Conservation (phyloP, 1,140 invertebrate genomes). For the Catajapyx aquilonaris region DNA sequence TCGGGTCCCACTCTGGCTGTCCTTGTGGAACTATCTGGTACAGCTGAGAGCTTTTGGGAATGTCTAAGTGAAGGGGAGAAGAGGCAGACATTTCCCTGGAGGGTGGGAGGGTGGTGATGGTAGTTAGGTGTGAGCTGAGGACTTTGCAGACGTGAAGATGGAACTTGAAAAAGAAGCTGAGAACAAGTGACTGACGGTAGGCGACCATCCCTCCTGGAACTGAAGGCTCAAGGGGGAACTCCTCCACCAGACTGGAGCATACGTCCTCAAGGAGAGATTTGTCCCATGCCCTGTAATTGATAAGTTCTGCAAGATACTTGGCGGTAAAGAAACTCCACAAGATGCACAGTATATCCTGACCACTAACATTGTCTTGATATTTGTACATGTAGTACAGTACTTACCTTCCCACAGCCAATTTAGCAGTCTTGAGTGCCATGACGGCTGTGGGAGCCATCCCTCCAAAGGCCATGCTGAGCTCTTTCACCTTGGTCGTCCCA, state of each 20-base stretch:
- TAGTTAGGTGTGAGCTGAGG: no score
- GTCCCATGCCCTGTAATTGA: no score
- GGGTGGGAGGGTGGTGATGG: no score
- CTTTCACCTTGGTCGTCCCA: constrained; percentile 30
- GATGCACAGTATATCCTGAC: no score
- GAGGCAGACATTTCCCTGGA: no score
- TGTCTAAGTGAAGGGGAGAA: no score
- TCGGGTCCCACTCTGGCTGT: constrained; percentile 40
- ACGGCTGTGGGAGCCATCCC: constrained; percentile 81
- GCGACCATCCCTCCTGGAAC: constrained; percentile 80
- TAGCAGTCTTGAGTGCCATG: constrained; percentile 42
- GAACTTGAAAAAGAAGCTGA: constrained; percentile 81
- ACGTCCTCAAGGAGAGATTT: constrained; percentile 39
- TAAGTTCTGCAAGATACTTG: no score
- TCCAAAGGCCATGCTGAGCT: constrained; percentile 52
- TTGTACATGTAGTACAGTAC: no score
- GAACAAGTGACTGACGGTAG: constrained; percentile 55
- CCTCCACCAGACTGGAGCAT: constrained; percentile 38
- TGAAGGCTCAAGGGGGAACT: constrained; percentile 48
- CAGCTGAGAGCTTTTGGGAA: no score
- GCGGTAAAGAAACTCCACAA: no score
- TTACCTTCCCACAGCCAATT: constrained; percentile 37
- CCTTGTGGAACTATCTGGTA: constrained; percentile 30
- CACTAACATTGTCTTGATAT: no score
- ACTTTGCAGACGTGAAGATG: no score